Conservation (phyloP, 2,113 vertebrate genomes). For the Prionailurus bengalensis region DNA sequence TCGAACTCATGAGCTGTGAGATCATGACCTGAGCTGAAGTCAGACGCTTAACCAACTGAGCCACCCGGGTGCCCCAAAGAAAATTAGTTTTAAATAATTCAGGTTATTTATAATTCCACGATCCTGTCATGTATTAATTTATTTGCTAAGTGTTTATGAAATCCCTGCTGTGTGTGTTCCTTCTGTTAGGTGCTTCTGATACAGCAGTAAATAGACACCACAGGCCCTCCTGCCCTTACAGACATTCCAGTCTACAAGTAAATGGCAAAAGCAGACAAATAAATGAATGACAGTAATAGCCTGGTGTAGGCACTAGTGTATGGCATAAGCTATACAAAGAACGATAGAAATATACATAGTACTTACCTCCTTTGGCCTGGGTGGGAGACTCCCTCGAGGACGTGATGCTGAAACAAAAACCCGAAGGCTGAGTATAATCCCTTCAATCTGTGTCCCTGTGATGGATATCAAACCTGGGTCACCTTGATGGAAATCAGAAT, state of each 20-base stretch:
- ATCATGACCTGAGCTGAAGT: too few species aligned
- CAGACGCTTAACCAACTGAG: too few species aligned
- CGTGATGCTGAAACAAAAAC: neutral
- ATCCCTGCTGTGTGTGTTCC: neutral
- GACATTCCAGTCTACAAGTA: neutral
- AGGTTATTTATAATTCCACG: neutral
- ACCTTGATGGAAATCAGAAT: neutral
- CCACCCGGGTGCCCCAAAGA: neutral
- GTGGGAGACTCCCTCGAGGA: neutral
- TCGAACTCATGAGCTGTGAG: too few species aligned
- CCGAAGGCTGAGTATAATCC: neutral
- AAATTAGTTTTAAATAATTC: conserved; percentile 13
- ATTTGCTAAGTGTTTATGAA: neutral
- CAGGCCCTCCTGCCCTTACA: neutral
- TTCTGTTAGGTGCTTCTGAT: neutral
- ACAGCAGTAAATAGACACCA: too few species aligned
- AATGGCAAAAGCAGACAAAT: neutral
- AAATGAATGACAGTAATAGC: neutral
- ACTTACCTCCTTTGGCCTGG: neutral
- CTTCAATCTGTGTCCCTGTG: neutral
- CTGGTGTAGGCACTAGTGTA: neutral
- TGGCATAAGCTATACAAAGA: neutral
- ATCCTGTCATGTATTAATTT: neutral
- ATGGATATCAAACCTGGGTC: neutral
- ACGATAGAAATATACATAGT: neutral